These are phyloP conservation scores for Mnemiopsis leidyi DNA, from an alignment of 37 sponge, comb jelly and placozoan genomes.

Conservation along the genomic window DNA sequence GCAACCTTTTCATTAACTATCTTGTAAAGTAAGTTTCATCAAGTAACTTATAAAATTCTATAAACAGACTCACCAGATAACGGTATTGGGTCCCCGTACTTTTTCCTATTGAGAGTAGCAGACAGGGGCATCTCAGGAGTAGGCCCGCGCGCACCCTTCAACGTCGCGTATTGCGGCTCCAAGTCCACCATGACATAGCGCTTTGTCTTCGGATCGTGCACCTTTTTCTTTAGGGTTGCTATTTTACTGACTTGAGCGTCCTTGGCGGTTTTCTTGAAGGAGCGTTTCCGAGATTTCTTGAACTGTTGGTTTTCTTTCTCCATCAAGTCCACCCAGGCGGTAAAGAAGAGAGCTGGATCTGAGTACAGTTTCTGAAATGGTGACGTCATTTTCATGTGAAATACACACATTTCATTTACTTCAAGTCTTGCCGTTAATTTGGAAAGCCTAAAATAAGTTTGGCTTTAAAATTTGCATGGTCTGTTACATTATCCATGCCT, in stretches of 20 bases:
- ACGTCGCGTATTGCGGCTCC: slow-evolving; percentile 30
- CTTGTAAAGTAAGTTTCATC: no score
- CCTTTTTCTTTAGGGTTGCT: slow-evolving; percentile 55
- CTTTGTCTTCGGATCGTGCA: slow-evolving; percentile 36
- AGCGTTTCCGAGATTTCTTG: slow-evolving; percentile 21
- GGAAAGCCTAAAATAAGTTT: no score
- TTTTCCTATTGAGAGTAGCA: slow-evolving; percentile 42
- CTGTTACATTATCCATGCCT: no score
- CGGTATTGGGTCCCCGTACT: neutral
- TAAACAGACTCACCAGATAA: no score
- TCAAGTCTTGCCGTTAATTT: no score
- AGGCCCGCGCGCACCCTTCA: neutral
- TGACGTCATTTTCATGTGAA: no score
- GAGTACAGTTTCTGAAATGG: slow-evolving; percentile 56
- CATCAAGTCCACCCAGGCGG: slow-evolving; percentile 54
- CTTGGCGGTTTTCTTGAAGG: slow-evolving; percentile 25
- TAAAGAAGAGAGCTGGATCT: slow-evolving; percentile 44
- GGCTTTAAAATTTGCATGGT: no score
- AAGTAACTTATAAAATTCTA: no score
- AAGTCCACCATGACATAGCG: slow-evolving; percentile 36
- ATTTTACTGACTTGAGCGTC: neutral
- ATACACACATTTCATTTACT: no score
- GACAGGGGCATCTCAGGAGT: neutral
- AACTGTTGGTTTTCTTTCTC: slow-evolving; percentile 38
- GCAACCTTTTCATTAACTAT: no score